Percentiles rank a stretch among this genome's conserved stretches.
These are phyloP conservation scores for Myotis lucifugus DNA, from an alignment of 2,113 vertebrate genomes.

Conservation along the genomic window DNA sequence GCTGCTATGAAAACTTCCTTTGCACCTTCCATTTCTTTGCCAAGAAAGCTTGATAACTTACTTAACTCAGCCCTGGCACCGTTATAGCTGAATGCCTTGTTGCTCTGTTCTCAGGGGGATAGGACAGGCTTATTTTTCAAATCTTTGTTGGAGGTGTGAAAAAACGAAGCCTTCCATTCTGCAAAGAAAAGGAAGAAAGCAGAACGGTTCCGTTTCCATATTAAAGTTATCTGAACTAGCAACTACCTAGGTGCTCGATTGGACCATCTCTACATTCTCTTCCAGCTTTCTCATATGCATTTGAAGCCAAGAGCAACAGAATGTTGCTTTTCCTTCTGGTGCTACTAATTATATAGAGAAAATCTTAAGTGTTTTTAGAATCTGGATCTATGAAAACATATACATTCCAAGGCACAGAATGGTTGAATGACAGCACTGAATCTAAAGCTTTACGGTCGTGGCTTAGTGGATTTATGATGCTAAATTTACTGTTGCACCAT, in stretches of 20 bases:
- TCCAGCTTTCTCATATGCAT: not conserved
- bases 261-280: not conserved
- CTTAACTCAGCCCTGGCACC: not conserved
- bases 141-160: not conserved
- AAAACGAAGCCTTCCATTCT: not conserved
- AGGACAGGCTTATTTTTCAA: not conserved
- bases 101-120: not conserved
- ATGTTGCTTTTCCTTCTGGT: not conserved
- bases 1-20: not conserved
- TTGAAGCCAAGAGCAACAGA: not conserved
- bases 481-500: conserved; percentile 9
- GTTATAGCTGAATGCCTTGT: not conserved
- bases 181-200: not conserved
- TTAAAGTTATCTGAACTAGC: not conserved
- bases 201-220: not conserved
- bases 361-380: not conserved
- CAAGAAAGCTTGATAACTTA: not conserved
- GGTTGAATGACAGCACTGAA: not conserved
- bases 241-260: not conserved
- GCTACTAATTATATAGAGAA: not conserved
- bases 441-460: not conserved
- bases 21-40: not conserved
- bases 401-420: conserved; percentile 1
- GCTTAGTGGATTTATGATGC: conserved; percentile 35
- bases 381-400: not conserved